Percentiles rank a stretch among this genome's conserved stretches.
Evolutionary conservation across 2,888 invertebrate genomes (phyloP).

Genomic region (Clostera curtula): DNA sequence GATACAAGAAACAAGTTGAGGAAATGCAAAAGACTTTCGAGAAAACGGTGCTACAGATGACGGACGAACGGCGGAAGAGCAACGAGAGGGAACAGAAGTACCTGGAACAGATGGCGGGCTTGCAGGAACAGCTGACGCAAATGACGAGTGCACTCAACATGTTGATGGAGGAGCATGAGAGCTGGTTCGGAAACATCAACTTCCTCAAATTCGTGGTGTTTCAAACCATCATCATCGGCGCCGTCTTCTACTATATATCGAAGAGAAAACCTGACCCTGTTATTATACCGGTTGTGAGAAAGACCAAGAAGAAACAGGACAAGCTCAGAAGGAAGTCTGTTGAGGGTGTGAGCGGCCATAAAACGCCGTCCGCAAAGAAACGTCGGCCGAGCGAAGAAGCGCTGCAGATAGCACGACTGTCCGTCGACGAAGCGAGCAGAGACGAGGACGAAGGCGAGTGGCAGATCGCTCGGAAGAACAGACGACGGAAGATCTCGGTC

Average conservation of each 20-base stretch:
- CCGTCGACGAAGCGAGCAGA: conserved; percentile 69
- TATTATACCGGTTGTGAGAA: conserved; percentile 44
- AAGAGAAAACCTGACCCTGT: conserved; percentile 48
- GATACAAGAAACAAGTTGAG: conserved; percentile 97
- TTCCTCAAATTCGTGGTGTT: conserved; percentile 71
- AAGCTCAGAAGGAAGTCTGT: conserved; percentile 77
- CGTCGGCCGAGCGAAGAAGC: conserved; percentile 86
- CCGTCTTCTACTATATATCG: conserved; percentile 69
- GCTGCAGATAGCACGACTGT: conserved; percentile 75
- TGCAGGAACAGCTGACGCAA: conserved; percentile 78
- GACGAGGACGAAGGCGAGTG: conserved; percentile 62
- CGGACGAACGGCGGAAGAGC: conserved; percentile 80
- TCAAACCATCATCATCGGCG: conserved; percentile 62
- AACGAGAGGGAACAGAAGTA: conserved; percentile 86
- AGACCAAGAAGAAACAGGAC: conserved; percentile 49
- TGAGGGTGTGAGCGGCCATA: conserved; percentile 76
- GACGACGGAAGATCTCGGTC: conserved; percentile 63
- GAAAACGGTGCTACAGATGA: conserved; percentile 82
- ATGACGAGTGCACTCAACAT: conserved; percentile 76
- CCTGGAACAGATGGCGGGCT: conserved; percentile 82
- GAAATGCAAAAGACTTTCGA: conserved; percentile 92
- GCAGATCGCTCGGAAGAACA: conserved; percentile 63
- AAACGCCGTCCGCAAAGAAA: conserved; percentile 70
- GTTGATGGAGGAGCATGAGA: conserved; percentile 77
- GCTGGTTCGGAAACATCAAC: conserved; percentile 76